Base-by-base conservation (phyloP, 2,888 invertebrate genomes). In the Apocheima hispidaria region DNA sequence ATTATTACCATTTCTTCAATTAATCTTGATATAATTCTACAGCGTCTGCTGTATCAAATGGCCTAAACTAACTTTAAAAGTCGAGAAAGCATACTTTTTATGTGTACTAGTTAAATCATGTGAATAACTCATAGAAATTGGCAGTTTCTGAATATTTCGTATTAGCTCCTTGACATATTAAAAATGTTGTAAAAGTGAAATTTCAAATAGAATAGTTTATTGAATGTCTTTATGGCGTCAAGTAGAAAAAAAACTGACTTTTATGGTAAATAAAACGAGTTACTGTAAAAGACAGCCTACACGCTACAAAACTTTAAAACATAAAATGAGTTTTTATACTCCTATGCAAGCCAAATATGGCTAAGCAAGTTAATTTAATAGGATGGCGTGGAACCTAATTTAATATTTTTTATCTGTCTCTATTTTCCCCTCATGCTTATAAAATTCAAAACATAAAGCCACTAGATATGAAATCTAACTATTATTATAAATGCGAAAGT, bases 201-300 rank as follows among this genome's bases (percentile, higher is more conserved):
- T 28, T 49, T 56, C 12, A 33, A 18, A 35, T 7, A 55, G 3
- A 16, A 43, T 14, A 46, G 28, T 57, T 51, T 43, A 43, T 35
- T 44, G 30, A 57, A 57, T 51, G 20, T 54, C 41, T 38, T 54
- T 50, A 55, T 44, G 50, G 23, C 28, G 16, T 51, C 38, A 33
- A 51, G 50, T 60, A 50, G 55, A 44, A 40, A 54, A 49, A n/a
- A 41, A 16, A 23, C 5, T 50, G 43, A 54, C 41, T 38, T 50
- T 60, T 33, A 60, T 55, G 40, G 55, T 18, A 30, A 51, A 50
- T 55, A 51, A 60, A 55, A 46, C 16, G 21, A 14, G 44, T 26
- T 36, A 33, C 48, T 43, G 28, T 51, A 28, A 51, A 51, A 38
- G 4, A 26, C 44, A 44, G 4, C 50, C 50, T 60, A 59, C 53